Evolutionary conservation across 2,113 vertebrate genomes (phyloP), one percentile per base, ranked within the genome.

Genomic region (Notechis scutatus): DNA sequence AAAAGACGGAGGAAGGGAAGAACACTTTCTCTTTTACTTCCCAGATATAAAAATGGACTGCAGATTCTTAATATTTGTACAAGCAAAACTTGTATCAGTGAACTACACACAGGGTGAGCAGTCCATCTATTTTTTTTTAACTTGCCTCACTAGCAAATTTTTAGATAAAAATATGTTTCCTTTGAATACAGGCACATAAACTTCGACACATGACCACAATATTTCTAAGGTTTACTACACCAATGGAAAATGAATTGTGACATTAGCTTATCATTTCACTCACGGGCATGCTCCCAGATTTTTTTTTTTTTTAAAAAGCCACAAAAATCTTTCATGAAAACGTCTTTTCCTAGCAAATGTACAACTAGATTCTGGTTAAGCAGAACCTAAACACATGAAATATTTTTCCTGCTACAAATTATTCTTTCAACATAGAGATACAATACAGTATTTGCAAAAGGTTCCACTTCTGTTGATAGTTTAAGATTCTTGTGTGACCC

Each of bases 341-440:
- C 34, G 8, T 42, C 18, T 4, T 81, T 81, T 81, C 21, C 74
- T 81, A 81, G 34, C 74, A 81, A 81, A 39, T 34, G 15, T 81
- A 39, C 6, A 42, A 81, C 18, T 81, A 21, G 74, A 42, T 81
- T 81, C 74, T 81, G 74, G 7, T 42, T 21, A 81, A 20, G 34
- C 1, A 39, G 7, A 81, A 81, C 34, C 20, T 81, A 81, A 42
- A 81, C 74, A 81, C 18, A 42, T 81, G 34, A 81, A 81, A 42
- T 81, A 81, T 81, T 81, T 81, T 14, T 81, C 74, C 55, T 57
- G 45, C 4, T 55, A 89, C 34, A 47, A 59, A 89, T 57, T 20
- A 39, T 9, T 21, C 57, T 91, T 91, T 2, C 93, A 95, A 96
- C 92, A 88, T 92, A 85, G 88, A 20, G 55, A 90, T 56, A 7